These are phyloP conservation scores for Papilio demoleus DNA, from an alignment of 2,888 invertebrate genomes.

Conservation along the genomic window DNA sequence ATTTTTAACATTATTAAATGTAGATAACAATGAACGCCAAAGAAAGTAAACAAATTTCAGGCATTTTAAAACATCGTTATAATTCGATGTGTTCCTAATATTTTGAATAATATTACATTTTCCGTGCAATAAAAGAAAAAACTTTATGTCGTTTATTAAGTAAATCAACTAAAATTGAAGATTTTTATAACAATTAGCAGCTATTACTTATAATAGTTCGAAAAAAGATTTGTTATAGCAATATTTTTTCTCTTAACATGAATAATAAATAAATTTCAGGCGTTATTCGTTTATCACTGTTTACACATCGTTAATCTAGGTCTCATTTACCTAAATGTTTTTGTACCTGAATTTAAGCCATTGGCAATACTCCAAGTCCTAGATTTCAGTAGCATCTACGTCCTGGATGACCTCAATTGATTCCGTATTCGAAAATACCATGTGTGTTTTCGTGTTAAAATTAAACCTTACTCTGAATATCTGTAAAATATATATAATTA, in stretches of 20 bases:
- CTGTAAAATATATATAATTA: background rate
- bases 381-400: constrained; percentile 5
- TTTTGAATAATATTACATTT: too few relatives aligned
- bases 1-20: background rate
- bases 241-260: background rate
- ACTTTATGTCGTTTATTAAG: too few relatives aligned
- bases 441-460: background rate
- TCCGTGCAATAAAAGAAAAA: too few relatives aligned
- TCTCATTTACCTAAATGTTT: constrained; percentile 33
- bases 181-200: too few relatives aligned
- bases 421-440: background rate
- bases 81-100: too few relatives aligned
- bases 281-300: constrained; percentile 18
- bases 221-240: too few relatives aligned
- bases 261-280: constrained; percentile 16
- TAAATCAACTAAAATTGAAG: too few relatives aligned
- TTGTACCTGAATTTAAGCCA: constrained; percentile 20
- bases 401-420: constrained; percentile 28
- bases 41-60: background rate
- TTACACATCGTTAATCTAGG: constrained; percentile 33
- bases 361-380: constrained; percentile 25
- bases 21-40: background rate
- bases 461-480: background rate
- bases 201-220: too few relatives aligned
- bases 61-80: background rate